Base-by-base conservation (phyloP, 1,140 invertebrate genomes). In the Hestina assimilis region DNA sequence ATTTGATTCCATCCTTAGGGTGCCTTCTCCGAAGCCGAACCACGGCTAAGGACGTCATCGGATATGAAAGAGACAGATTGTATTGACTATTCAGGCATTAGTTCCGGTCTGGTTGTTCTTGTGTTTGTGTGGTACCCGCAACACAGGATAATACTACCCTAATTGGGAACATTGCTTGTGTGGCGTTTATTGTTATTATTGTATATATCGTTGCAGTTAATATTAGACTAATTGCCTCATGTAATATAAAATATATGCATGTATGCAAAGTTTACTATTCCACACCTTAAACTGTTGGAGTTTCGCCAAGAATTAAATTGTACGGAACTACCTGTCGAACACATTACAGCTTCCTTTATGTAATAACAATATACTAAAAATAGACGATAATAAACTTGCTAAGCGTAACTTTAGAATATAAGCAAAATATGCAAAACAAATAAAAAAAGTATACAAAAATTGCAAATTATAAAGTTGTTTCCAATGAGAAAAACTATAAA, bases 211-310 rank as follows among this genome's bases (percentile, higher is more conserved):
- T n/a, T 38, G 7, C 11, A 1, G 15, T 12, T 8, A 38, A 19
- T 7, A n/a, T 19, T 17, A 38, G 9, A n/a, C 1, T 38, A 19
- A 38, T 45, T 47, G 7, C 24, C 11, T 24, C 28, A 14, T 40
- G 11, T 41, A 15, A 29, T 9, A n/a, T 41, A 31, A 43, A 42
- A 31, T 24, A 19, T 21, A 47, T 47, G 15, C 11, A 47, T 9
- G 24, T 48, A 45, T 43, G 33, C 29, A 40, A 21, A 56, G 23
- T 55, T 56, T 43, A 43, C 59, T 65, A 59, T 55, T 64, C 67
- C 57, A 68, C 69, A 74, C 61, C 64, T 73, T 68, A 52, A 58
- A 48, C 63, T 61, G 65, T 64, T 74, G 72, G 69, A 66, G 4
- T 14, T 4, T 4, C 24, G 72, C 72, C 69, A 74, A 59, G 56